Conservation (phyloP, 2,113 vertebrate genomes). For the Vicugna pacos region DNA sequence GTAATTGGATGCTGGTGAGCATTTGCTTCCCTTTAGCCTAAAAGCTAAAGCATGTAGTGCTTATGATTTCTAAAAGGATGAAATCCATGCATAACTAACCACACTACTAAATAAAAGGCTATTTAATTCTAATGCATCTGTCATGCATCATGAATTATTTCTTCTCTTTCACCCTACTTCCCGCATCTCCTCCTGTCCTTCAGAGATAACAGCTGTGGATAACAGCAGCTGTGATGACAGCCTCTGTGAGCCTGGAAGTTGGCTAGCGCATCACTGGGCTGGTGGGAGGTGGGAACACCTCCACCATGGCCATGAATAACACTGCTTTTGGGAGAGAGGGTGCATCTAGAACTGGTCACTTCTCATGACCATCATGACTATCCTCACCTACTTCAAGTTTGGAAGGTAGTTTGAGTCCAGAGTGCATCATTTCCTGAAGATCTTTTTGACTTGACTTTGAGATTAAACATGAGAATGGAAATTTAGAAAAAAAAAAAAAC, state of each 20-base stretch:
- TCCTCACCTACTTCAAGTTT: background rate
- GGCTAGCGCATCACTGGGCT: background rate
- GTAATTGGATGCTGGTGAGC: background rate
- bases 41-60: background rate
- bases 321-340: background rate
- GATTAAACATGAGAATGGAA: background rate
- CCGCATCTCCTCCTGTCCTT: background rate
- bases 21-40: background rate
- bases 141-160: background rate
- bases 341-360: background rate
- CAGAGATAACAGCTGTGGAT: background rate
- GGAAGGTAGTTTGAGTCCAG: background rate
- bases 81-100: background rate
- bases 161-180: background rate
- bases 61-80: slow-evolving; percentile 12
- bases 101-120: background rate
- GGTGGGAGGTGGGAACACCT: background rate
- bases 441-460: background rate
- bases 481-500: background rate
- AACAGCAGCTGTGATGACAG: background rate
- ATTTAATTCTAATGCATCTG: background rate
- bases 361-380: background rate
- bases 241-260: background rate
- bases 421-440: background rate
- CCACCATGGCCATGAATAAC: accelerated